phyloP scores from a whole-genome alignment of 2,797 vertebrate species.

The Gallirallus australis region DNA sequence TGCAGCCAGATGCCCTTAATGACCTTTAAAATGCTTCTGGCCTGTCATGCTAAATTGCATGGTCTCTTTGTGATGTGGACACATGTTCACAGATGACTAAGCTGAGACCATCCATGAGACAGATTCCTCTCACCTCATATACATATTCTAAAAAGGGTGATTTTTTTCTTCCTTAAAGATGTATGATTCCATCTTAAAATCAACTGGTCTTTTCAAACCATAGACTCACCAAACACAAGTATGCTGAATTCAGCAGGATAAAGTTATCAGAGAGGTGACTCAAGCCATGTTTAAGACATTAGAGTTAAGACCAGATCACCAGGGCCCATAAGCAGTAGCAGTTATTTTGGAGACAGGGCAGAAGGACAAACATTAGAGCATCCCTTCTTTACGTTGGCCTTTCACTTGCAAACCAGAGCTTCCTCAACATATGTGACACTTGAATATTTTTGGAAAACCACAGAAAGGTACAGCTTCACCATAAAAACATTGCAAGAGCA shows the following conservation, averaged over 20 bases:
- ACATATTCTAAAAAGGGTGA: not conserved
- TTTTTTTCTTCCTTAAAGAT: not conserved
- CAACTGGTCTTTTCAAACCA: not conserved
- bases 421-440: accelerated
- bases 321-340: not conserved
- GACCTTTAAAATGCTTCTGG: slow-evolving; percentile 13
- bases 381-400: not conserved
- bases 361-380: not conserved
- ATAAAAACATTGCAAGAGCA: not conserved
- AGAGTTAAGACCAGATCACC: not conserved
- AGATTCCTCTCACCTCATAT: not conserved
- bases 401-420: not conserved
- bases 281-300: not conserved
- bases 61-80: not conserved
- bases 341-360: not conserved
- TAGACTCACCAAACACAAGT: not conserved
- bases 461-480: not conserved
- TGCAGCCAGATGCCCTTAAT: not conserved
- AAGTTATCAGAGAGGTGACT: not conserved
- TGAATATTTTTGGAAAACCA: not conserved
- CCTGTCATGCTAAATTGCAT: not conserved
- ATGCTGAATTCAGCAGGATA: accelerated
- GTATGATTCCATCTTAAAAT: not conserved
- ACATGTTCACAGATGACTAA: not conserved
- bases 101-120: not conserved